Percentiles rank a stretch among this genome's conserved stretches.
Conservation (phyloP, 1,140 invertebrate genomes). For the Scaptodrosophila lebanonensis region DNA sequence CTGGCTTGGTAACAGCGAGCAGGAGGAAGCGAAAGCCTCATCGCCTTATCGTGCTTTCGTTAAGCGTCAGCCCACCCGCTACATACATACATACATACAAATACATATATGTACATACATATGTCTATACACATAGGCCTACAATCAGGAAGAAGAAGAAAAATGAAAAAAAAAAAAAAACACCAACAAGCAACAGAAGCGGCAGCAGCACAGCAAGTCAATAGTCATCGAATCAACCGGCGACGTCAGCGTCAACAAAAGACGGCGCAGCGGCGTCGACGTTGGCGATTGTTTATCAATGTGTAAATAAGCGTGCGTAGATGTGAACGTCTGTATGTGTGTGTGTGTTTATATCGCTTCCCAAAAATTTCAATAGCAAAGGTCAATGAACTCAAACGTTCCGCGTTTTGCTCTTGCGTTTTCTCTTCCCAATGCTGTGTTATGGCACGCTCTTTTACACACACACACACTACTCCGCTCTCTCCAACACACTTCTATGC, state of each 20-base stretch:
- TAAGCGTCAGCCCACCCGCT: slow-evolving; percentile 50
- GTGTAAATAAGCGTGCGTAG: slow-evolving; percentile 53
- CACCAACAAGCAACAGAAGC: slow-evolving; percentile 9
- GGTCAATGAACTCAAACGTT: slow-evolving; percentile 67
- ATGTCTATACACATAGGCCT: neutral
- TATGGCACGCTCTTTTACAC: slow-evolving; percentile 28
- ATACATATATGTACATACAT: slow-evolving; percentile 3
- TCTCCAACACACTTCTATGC: slow-evolving; percentile 4
- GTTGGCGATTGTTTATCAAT: slow-evolving; percentile 72
- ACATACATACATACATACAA: slow-evolving; percentile 26
- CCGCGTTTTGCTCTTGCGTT: slow-evolving; percentile 20
- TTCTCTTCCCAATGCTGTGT: slow-evolving; percentile 14
- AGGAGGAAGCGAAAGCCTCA: slow-evolving; percentile 33
- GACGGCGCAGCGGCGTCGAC: slow-evolving; percentile 27
- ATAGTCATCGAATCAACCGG: slow-evolving; percentile 27
- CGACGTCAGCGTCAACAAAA: slow-evolving; percentile 10
- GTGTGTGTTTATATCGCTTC: slow-evolving; percentile 44
- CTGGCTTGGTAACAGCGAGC: slow-evolving; percentile 40
- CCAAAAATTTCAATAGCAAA: slow-evolving; percentile 77
- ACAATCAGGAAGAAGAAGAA: slow-evolving; percentile 50
- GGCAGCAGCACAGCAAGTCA: slow-evolving; percentile 15
- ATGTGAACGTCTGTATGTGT: slow-evolving; percentile 24
- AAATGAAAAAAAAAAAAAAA: neutral
- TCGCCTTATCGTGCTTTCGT: slow-evolving; percentile 52
- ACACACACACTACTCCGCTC: neutral